Evolutionary conservation across 2,888 invertebrate genomes (phyloP), one percentile per base, ranked within the genome.

Genomic region (Oxycera nigricornis): DNA sequence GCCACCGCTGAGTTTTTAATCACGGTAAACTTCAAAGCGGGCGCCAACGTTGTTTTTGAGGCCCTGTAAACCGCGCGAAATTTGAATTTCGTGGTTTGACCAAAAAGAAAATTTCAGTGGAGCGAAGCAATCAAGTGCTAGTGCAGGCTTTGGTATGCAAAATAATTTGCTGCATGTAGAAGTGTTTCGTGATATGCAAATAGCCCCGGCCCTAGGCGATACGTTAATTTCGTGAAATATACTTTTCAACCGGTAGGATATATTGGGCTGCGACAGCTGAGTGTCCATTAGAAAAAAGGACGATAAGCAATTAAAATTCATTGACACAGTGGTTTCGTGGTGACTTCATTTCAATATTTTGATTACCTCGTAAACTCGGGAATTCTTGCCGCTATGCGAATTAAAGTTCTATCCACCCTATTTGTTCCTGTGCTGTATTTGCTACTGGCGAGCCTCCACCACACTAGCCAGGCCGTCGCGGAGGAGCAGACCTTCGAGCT

Each of bases 401-500:
- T 74, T 30, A 57, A 52, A 30, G 61, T 24, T 41, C 61, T 74
- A 26, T 14, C 59, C 46, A 65, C 74, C 4, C 11, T 76, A 22
- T 35, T 41, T 3, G 9, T 70, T 17, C 35, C 70, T 73, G 82
- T 84, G 73, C 78, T 84, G 57, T 79, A 83, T 31, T 77, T 84
- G 57, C 77, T 84, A 74, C 76, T 80, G 76, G 82, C 83, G 11
- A 35, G 11, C 14, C 31, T 52, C 11, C 24, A 52, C 31, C 28
- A 7, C n/a, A 20, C 17, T 3, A 35, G 55, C 1, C n/a, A 14
- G 14, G 20, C 35, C 14, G 20, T 61, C 9, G 82, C 84, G 1
- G 82, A 86, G 52, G 88, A 89, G 79, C 88, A 90, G 14, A 81
- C 88, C 0, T 91, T 94, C 81, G 92, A 94, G 81, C 83, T 94